Evolutionary conservation across 1,140 invertebrate genomes (phyloP).

Genomic region (Tenebrio molitor): DNA sequence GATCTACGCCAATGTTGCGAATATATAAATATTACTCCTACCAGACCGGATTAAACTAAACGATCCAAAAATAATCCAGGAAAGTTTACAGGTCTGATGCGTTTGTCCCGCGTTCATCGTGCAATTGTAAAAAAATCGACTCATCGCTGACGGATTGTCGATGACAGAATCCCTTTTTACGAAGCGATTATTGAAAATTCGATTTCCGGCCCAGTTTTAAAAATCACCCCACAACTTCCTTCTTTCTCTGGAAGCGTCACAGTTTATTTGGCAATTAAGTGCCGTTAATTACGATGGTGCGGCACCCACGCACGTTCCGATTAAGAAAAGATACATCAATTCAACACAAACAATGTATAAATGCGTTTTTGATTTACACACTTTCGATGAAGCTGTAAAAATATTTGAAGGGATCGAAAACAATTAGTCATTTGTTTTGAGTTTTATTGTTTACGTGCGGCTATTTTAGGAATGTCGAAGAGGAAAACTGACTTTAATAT

Average conservation of each 20-base stretch:
- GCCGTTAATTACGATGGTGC: not conserved
- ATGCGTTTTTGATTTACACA: slow-evolving; percentile 31
- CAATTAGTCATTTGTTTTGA: slow-evolving; percentile 31
- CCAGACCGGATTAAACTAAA: slow-evolving; percentile 44
- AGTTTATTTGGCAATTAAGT: slow-evolving; percentile 14
- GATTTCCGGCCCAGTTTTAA: not conserved
- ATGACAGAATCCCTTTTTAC: not conserved
- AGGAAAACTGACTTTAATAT: not conserved
- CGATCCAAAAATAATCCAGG: slow-evolving; percentile 39
- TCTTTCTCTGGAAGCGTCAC: not conserved
- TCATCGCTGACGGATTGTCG: not conserved
- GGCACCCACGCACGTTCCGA: not conserved
- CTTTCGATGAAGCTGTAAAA: slow-evolving; percentile 38
- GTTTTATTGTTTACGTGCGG: slow-evolving; percentile 12
- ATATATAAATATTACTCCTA: slow-evolving; percentile 48
- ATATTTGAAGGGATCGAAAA: slow-evolving; percentile 39
- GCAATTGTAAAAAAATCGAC: slow-evolving; percentile 21
- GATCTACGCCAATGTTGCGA: slow-evolving; percentile 43
- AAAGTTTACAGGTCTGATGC: slow-evolving; percentile 11
- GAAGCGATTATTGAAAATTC: not conserved
- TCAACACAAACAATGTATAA: slow-evolving; percentile 29
- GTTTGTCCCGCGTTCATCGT: not conserved
- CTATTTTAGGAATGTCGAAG: slow-evolving; percentile 2
- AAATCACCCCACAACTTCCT: not conserved
- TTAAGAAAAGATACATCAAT: slow-evolving; percentile 7